A percentile compares a stretch with the other conserved stretches of the same genome.
Conservation (phyloP, 2,113 vertebrate species). For the Sturnira hondurensis region DNA sequence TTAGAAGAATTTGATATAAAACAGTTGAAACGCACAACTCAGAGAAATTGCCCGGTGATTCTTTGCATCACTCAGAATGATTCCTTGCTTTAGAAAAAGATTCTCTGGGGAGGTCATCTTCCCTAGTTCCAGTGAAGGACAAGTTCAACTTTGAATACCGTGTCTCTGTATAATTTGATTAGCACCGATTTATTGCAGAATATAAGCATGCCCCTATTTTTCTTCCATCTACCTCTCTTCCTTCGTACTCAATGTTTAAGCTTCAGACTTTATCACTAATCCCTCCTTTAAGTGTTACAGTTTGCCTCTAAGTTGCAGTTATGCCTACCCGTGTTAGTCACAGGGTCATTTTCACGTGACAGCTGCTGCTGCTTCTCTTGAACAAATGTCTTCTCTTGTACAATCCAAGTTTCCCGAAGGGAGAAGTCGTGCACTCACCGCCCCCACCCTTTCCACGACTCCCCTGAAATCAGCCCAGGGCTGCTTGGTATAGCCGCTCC, state of each 20-base stretch:
- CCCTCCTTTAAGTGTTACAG: not conserved
- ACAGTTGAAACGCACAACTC: not conserved
- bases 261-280: not conserved
- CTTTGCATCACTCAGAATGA: not conserved
- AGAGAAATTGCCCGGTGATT: not conserved
- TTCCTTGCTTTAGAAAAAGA: not conserved
- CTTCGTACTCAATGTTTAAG: conserved; percentile 1
- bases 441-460: not conserved
- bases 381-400: not conserved
- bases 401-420: not conserved
- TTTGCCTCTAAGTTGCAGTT: not conserved
- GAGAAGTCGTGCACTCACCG: too few relatives aligned
- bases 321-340: not conserved
- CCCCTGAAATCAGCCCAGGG: not conserved
- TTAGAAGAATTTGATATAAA: not conserved
- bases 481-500: not conserved
- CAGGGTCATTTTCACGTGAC: not conserved
- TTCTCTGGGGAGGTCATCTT: not conserved
- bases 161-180: not conserved
- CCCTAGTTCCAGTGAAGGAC: not conserved
- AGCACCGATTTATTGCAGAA: not conserved
- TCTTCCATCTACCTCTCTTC: not conserved
- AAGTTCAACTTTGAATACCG: not conserved
- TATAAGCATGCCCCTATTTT: not conserved
- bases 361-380: not conserved